phyloP scores from a whole-genome alignment of 2,113 vertebrate genomes.

The Cheirogaleus medius region DNA sequence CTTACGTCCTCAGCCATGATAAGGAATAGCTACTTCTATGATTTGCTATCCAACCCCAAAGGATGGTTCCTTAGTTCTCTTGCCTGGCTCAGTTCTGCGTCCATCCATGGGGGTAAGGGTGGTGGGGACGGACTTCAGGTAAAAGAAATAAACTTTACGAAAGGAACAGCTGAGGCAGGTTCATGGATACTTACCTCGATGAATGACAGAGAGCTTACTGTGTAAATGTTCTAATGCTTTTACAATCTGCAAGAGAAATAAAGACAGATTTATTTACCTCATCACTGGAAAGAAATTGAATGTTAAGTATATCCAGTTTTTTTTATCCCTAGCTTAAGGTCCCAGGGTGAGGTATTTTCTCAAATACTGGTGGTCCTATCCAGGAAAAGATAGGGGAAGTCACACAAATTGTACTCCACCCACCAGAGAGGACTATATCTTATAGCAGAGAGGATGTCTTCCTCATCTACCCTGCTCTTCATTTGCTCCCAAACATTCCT shows the following conservation, averaged over 20 bases:
- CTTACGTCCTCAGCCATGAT: neutral
- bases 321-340: neutral
- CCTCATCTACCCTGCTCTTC: neutral
- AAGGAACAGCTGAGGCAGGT: neutral
- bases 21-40: neutral
- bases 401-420: neutral
- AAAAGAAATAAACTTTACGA: neutral
- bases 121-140: neutral
- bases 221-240: slow-evolving; percentile 98
- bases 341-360: neutral
- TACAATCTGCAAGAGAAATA: slow-evolving; percentile 90
- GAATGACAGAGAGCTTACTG: slow-evolving; percentile 97
- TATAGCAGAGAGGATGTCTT: neutral
- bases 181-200: slow-evolving; percentile 90
- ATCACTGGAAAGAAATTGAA: neutral
- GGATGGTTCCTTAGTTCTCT: neutral
- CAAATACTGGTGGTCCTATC: neutral
- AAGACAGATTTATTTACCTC: slow-evolving; percentile 18
- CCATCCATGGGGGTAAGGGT: neutral
- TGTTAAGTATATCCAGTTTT: neutral
- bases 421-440: neutral
- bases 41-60: neutral
- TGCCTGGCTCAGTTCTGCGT: neutral
- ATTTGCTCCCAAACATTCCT: neutral
- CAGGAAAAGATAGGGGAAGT: neutral